A percentile compares a stretch with the other conserved stretches of the same genome.
These are phyloP conservation scores for Monopis laevigella DNA, from an alignment of 2,888 invertebrate species.

Conservation along the genomic window DNA sequence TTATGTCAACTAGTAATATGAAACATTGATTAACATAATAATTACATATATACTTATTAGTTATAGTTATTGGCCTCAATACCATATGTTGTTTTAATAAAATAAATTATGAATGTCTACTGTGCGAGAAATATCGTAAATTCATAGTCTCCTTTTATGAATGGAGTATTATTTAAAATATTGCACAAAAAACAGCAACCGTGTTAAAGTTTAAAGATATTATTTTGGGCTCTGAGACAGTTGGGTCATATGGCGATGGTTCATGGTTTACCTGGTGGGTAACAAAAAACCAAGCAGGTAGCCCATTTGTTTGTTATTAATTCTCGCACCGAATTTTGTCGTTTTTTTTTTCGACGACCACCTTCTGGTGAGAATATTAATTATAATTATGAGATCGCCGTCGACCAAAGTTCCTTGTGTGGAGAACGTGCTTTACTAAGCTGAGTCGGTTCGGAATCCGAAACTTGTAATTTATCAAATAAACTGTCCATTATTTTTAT, in stretches of 20 bases:
- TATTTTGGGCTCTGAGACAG: constrained; percentile 60
- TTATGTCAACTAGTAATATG: no score
- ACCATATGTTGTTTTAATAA: no score
- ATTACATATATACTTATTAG: no score
- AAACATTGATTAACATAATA: no score
- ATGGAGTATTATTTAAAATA: constrained; percentile 29
- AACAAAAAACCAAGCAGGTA: constrained; percentile 66
- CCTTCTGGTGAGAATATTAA: constrained; percentile 66
- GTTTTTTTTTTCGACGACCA: constrained; percentile 46
- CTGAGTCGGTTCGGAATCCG: background rate
- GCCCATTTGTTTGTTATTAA: constrained; percentile 69
- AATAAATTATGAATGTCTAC: no score
- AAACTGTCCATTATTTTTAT: background rate
- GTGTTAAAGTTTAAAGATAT: constrained; percentile 59
- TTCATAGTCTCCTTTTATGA: no score
- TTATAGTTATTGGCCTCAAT: no score
- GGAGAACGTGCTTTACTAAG: constrained; percentile 2
- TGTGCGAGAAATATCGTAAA: no score
- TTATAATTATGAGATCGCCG: constrained; percentile 61
- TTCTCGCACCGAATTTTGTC: constrained; percentile 59
- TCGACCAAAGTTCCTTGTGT: background rate
- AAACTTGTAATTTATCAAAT: background rate
- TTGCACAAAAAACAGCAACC: constrained; percentile 54
- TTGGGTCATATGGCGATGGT: constrained; percentile 53
- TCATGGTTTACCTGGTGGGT: constrained; percentile 62